Evolutionary conservation across 2,797 vertebrate species (phyloP).

Genomic region (Megalops cyprinoides): DNA sequence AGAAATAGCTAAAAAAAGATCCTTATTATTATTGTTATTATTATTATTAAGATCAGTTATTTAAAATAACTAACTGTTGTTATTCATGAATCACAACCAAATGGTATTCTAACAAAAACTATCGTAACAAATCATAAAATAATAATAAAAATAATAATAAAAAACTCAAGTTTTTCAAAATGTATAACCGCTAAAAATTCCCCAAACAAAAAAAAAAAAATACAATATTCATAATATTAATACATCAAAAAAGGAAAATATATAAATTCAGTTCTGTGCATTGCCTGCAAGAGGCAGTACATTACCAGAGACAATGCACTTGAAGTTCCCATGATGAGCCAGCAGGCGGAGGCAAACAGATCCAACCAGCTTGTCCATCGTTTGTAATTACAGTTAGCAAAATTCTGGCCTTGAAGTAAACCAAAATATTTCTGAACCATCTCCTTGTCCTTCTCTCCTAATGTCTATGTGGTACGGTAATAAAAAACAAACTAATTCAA

Average conservation of each 20-base stretch:
- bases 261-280: conserved; percentile 51
- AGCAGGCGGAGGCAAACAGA: conserved; percentile 44
- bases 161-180: conserved; percentile 73
- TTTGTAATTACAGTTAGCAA: conserved; percentile 20
- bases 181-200: conserved; percentile 56
- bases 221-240: conserved; percentile 63
- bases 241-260: conserved; percentile 60
- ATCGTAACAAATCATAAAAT: conserved; percentile 47
- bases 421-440: conserved; percentile 24
- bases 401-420: conserved; percentile 57
- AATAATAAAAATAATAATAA: conserved; percentile 52
- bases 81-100: conserved; percentile 62
- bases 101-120: conserved; percentile 56
- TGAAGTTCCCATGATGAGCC: conserved; percentile 51
- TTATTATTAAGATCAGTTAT: conserved; percentile 58
- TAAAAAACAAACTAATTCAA: conserved; percentile 51
- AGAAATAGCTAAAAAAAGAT: conserved; percentile 65
- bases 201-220: conserved; percentile 40
- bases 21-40: conserved; percentile 52
- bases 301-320: conserved; percentile 54
- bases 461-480: conserved; percentile 41
- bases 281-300: conserved; percentile 49
- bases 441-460: conserved; percentile 48
- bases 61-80: conserved; percentile 71
- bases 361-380: conserved; percentile 38